A percentile compares a stretch with the other conserved stretches of the same genome.
Conservation (phyloP, 2,888 invertebrate species). For the Macaria notata region DNA sequence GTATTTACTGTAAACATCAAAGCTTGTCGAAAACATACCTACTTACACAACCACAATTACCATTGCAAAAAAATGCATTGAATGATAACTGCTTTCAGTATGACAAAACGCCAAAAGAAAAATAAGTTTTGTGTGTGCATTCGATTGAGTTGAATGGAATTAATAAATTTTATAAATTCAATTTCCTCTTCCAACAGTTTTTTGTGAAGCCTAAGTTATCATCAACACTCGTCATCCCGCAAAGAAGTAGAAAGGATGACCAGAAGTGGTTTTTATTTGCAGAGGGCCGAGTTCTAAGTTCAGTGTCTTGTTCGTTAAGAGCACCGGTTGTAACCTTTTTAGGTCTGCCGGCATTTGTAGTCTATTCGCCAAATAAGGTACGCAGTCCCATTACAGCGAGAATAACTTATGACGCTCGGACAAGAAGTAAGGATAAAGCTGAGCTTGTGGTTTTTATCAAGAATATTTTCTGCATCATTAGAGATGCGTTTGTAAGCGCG, state of each 20-base stretch:
- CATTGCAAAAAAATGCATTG: constrained; percentile 44
- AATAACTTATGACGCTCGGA: constrained; percentile 36
- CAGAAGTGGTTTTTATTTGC: constrained; percentile 37
- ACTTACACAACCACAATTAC: not conserved
- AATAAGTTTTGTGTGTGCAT: constrained; percentile 36
- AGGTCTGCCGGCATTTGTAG: constrained; percentile 53
- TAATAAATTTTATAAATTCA: not conserved
- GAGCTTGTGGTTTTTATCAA: constrained; percentile 27
- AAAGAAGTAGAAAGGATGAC: constrained; percentile 27
- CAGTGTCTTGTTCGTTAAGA: constrained; percentile 58
- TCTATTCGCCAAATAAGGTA: constrained; percentile 52
- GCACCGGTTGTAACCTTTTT: constrained; percentile 57
- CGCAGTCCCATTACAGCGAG: constrained; percentile 41
- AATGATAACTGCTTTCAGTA: constrained; percentile 40
- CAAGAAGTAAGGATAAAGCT: constrained; percentile 21
- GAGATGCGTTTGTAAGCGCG: constrained; percentile 4
- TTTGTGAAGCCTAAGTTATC: not conserved
- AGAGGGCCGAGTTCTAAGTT: constrained; percentile 44
- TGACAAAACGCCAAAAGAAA: constrained; percentile 31
- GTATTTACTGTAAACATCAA: constrained; percentile 51
- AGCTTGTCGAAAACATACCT: not conserved
- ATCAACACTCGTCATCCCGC: constrained; percentile 16
- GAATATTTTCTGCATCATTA: constrained; percentile 16
- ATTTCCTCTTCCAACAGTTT: too few species aligned
- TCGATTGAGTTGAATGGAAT: constrained; percentile 21